Conservation (phyloP, 1,140 invertebrate genomes). For the Polyergus mexicanus region DNA sequence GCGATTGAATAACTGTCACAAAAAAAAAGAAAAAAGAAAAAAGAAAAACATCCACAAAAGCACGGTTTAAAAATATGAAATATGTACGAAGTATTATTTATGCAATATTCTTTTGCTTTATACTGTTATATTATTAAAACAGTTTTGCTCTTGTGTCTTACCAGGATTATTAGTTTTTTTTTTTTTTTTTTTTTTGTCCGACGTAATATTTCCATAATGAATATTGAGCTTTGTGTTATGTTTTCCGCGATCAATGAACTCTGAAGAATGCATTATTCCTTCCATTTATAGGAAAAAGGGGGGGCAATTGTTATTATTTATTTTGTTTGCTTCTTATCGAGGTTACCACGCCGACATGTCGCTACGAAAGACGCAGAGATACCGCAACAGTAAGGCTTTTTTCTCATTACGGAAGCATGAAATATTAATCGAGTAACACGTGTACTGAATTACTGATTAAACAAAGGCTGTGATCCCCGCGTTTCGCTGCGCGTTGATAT, state of each 20-base stretch:
- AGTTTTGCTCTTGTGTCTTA: not conserved
- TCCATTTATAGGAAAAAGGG: not conserved
- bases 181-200: conserved; percentile 13
- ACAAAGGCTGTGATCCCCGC: conserved; percentile 33
- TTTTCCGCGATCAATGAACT: conserved; percentile 26
- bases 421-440: conserved; percentile 20
- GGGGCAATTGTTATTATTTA: not conserved
- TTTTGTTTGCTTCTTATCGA: conserved; percentile 5
- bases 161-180: not conserved
- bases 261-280: not conserved
- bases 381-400: not conserved
- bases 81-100: not conserved
- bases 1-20: not conserved
- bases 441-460: conserved; percentile 51
- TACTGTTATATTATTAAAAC: not conserved
- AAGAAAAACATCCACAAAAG: not conserved
- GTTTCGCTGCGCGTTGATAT: conserved; percentile 7
- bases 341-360: not conserved
- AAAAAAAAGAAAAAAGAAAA: too few relatives aligned
- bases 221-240: not conserved
- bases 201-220: not conserved
- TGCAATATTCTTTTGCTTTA: conserved; percentile 7
- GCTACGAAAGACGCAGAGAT: not conserved
- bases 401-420: conserved; percentile 3
- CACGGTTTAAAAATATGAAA: not conserved